These are phyloP conservation scores for Diaphora mendica DNA, from an alignment of 2,888 invertebrate species.

Conservation along the genomic window DNA sequence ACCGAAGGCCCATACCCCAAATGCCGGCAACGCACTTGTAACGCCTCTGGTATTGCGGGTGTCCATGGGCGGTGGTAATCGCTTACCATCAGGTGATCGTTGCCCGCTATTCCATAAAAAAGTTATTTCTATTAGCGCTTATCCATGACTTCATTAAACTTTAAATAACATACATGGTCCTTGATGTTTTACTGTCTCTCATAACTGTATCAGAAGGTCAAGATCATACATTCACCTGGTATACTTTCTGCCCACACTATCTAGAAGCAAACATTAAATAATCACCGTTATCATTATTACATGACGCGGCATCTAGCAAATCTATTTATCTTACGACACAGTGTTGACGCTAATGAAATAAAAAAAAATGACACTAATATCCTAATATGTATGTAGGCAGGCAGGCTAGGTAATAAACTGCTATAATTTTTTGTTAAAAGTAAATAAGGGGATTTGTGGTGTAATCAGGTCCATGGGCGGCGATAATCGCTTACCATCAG, in stretches of 20 bases:
- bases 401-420: not conserved
- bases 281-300: not conserved
- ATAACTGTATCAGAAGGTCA: not conserved
- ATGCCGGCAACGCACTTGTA: too few relatives aligned
- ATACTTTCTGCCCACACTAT: not conserved
- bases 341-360: too few relatives aligned
- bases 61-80: too few relatives aligned
- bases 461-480: too few relatives aligned
- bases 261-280: not conserved
- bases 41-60: too few relatives aligned
- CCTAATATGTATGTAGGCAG: not conserved
- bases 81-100: too few relatives aligned
- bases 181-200: not conserved
- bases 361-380: not conserved
- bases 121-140: too few relatives aligned
- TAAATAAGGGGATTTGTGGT: too few relatives aligned
- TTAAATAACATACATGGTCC: not conserved
- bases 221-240: not conserved
- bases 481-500: too few relatives aligned
- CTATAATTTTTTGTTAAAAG: too few relatives aligned
- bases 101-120: too few relatives aligned
- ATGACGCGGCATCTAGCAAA: not conserved
- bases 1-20: too few relatives aligned
- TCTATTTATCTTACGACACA: not conserved
- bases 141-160: not conserved